Conservation (phyloP, 2,797 vertebrate genomes). For the Acanthiza pusilla region DNA sequence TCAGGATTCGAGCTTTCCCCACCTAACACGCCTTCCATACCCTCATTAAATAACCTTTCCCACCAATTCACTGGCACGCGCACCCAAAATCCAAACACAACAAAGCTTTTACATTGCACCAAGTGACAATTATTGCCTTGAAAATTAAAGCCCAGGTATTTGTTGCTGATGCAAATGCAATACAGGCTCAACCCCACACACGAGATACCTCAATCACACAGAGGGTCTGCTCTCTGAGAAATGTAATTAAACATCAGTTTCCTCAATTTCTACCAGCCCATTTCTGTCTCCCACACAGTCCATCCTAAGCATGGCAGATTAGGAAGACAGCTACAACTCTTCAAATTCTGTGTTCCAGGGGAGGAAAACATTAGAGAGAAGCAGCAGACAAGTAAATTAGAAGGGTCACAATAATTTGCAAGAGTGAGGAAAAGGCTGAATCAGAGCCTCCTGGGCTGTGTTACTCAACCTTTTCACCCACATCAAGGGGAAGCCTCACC, state of each 20-base stretch:
- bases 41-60: background rate
- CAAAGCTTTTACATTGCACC: background rate
- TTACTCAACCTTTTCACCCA: background rate
- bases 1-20: background rate
- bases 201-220: background rate
- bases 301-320: background rate
- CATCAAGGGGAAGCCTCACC: slow-evolving; percentile 1
- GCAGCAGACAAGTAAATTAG: background rate
- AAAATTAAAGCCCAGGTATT: background rate
- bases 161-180: background rate
- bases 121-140: background rate
- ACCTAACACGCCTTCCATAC: background rate
- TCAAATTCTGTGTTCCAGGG: background rate
- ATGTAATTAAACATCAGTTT: background rate
- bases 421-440: background rate
- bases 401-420: background rate
- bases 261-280: background rate
- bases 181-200: background rate
- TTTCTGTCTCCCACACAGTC: background rate
- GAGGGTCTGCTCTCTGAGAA: background rate
- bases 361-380: background rate
- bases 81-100: background rate
- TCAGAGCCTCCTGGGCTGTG: background rate
- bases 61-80: accelerated
- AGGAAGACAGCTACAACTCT: background rate